Evolutionary conservation across 2,888 invertebrate genomes (phyloP), one percentile per base, ranked within the genome.

Genomic region (Orchesellides sinensis): DNA sequence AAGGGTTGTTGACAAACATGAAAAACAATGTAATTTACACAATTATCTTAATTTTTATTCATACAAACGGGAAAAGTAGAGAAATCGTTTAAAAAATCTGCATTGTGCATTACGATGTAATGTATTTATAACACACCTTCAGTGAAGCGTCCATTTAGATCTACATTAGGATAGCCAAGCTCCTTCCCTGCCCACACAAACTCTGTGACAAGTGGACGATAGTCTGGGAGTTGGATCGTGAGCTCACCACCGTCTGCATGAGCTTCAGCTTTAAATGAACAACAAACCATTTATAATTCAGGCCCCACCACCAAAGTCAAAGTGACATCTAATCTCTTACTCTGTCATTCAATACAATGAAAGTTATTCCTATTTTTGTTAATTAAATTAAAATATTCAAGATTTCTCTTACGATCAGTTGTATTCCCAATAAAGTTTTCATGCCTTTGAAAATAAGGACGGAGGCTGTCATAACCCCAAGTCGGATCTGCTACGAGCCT

Each of bases 141-240:
- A 52, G 83, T 73, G 56, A 69, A 85, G 12, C 66, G 81, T 27
- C 85, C 86, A 77, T 86, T 85, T 3, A 87, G 56, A 77, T 87
- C 87, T 1, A 83, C 72, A 65, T 85, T 73, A 0, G 75, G 68
- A 54, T 85, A 86, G 14, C 87, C 87, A 10, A 87, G 52, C 65
- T 87, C 85, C 47, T 83, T 77, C n/a, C 83, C 87, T n/a, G 85
- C 86, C 52, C 82, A 47, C n/a, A 86, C 82, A 47, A 86, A 87
- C 12, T 83, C 63, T 5, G 78, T 40, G 4, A 69, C 85, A 1
- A 85, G 59, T 0, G 84, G 83, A 3, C 35, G 40, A 63, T 83
- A 85, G 19, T 80, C 80, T 0, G 86, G 85, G 19, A 83, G 52
- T 27, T 68, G 75, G 8, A 87, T 47, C 5, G 77, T 69, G 45